Evolutionary conservation across 2,113 vertebrate genomes (phyloP).

Genomic region (Hippocampus comes): DNA sequence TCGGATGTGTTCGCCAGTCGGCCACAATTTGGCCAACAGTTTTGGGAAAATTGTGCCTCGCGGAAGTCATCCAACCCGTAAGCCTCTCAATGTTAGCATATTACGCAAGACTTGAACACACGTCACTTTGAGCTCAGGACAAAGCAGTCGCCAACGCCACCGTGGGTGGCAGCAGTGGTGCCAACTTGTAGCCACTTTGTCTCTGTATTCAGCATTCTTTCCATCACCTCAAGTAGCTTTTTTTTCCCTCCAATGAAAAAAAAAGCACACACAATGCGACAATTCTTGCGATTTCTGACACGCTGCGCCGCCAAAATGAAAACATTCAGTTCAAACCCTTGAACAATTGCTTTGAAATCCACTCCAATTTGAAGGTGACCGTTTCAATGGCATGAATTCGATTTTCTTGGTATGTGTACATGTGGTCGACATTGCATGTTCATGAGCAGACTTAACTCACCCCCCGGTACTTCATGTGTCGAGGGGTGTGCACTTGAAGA

Average conservation of each 20-base stretch:
- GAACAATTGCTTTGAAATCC: not conserved
- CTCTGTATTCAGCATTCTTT: not conserved
- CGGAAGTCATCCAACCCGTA: no score
- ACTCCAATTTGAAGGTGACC: not conserved
- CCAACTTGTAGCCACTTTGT: not conserved
- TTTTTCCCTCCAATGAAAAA: not conserved
- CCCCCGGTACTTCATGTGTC: not conserved
- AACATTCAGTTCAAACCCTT: no score
- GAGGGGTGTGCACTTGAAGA: not conserved
- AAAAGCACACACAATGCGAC: not conserved
- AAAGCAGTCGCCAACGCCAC: not conserved
- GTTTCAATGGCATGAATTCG: not conserved
- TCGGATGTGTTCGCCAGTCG: no score
- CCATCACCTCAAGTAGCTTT: not conserved
- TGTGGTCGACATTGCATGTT: not conserved
- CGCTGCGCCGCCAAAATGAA: no score
- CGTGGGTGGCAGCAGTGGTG: not conserved
- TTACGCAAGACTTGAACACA: no score
- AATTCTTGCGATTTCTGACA: not conserved
- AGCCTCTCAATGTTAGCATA: no score
- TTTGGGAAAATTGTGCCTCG: no score
- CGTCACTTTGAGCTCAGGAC: no score
- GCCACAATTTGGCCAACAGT: no score
- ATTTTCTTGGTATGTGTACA: not conserved
- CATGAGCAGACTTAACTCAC: not conserved